A percentile compares a stretch with the other conserved stretches of the same genome.
Evolutionary conservation across 1,140 invertebrate genomes (phyloP).

Genomic region (Drosophila leontia): DNA sequence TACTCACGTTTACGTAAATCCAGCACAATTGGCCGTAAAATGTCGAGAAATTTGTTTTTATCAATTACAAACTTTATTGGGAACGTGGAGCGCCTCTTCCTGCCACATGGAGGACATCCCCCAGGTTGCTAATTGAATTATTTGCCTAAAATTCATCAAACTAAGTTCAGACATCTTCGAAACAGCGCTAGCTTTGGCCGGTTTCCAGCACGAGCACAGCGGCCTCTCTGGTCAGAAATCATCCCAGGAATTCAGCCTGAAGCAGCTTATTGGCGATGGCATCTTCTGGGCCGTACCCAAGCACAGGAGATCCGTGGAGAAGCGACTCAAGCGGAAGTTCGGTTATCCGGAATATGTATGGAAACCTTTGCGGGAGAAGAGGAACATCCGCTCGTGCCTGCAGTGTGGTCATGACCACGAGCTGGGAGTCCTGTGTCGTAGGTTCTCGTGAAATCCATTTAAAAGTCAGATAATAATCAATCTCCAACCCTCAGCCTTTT

Average conservation of each 20-base stretch:
- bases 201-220: conserved; percentile 41
- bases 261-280: conserved; percentile 89
- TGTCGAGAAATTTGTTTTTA: conserved; percentile 61
- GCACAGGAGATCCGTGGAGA: conserved; percentile 90
- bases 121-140: conserved; percentile 24
- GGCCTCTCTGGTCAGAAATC: not conserved
- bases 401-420: conserved; percentile 94
- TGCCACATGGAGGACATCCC: conserved; percentile 35
- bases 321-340: conserved; percentile 89
- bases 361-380: conserved; percentile 90
- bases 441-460: conserved; percentile 88
- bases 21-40: conserved; percentile 20
- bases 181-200: conserved; percentile 50
- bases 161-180: not conserved
- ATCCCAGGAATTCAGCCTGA: conserved; percentile 85
- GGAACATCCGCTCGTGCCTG: conserved; percentile 90
- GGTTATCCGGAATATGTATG: conserved; percentile 88
- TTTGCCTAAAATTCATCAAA: not conserved
- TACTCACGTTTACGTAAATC: conserved; percentile 57
- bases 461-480: conserved; percentile 3
- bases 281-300: conserved; percentile 93
- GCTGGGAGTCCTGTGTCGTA: conserved; percentile 91
- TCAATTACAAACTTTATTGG: conserved; percentile 58
- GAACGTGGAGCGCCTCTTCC: conserved; percentile 52
- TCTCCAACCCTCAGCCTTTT: conserved; percentile 87